Evolutionary conservation across 23 tunicate genomes (phyloP).

Genomic region (Halocynthia roretzi): DNA sequence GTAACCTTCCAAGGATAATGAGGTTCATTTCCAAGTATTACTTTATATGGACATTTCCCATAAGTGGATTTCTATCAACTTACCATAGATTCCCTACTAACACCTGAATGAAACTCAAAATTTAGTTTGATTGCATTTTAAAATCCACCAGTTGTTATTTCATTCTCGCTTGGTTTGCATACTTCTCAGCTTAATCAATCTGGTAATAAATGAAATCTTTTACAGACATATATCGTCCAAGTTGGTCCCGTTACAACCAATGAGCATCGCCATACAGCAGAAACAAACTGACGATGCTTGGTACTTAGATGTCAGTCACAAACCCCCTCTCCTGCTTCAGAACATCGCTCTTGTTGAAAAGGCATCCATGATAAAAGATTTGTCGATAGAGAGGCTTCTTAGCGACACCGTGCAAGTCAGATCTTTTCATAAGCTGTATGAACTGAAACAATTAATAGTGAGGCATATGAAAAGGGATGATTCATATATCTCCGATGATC

Average conservation of each 20-base stretch:
- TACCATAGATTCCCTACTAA: no score
- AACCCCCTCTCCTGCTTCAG: slow-evolving; percentile 44
- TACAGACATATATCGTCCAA: neutral
- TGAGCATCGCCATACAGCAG: slow-evolving; percentile 18
- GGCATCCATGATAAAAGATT: slow-evolving; percentile 63
- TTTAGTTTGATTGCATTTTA: no score
- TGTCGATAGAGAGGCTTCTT: slow-evolving; percentile 67
- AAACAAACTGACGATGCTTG: slow-evolving; percentile 2
- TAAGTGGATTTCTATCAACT: no score
- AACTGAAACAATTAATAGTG: slow-evolving; percentile 43
- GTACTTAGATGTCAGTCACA: slow-evolving; percentile 46
- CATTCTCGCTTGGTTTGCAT: no score
- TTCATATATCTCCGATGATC: slow-evolving; percentile 42
- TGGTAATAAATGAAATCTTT: no score
- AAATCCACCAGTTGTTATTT: no score
- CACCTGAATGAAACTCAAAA: no score
- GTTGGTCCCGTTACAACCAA: neutral
- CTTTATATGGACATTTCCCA: no score
- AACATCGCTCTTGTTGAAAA: slow-evolving; percentile 31
- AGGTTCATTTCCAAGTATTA: no score
- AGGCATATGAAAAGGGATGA: slow-evolving; percentile 58
- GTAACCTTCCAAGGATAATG: no score
- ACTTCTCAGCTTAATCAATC: no score
- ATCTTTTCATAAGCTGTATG: slow-evolving; percentile 45
- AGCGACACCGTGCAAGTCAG: slow-evolving; percentile 55